phyloP scores from a whole-genome alignment of 1,140 invertebrate species.

The Aporrectodea caliginosa region DNA sequence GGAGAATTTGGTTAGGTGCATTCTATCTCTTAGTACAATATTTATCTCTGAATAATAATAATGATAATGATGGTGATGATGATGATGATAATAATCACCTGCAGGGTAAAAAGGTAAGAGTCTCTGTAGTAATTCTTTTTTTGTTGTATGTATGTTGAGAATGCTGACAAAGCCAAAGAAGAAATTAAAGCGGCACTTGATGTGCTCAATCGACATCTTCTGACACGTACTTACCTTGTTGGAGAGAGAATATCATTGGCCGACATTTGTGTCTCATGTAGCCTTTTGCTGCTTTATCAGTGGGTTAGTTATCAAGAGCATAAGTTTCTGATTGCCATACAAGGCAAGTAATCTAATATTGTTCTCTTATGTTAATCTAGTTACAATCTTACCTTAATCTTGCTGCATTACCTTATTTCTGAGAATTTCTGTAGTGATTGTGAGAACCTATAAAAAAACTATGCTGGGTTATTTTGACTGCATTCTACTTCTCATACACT shows the following conservation, averaged over 20 bases:
- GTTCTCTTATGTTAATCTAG: not conserved
- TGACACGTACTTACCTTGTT: slow-evolving; percentile 84
- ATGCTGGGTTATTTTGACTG: too few relatives aligned
- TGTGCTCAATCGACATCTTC: slow-evolving; percentile 75
- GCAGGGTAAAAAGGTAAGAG: too few relatives aligned
- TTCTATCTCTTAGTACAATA: too few relatives aligned
- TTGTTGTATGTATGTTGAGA: slow-evolving; percentile 40
- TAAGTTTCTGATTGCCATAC: not conserved
- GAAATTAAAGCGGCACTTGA: slow-evolving; percentile 74
- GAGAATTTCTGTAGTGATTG: too few relatives aligned
- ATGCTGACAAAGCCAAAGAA: slow-evolving; percentile 68
- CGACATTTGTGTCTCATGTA: slow-evolving; percentile 86
- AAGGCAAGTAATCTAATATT: not conserved
- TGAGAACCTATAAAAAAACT: too few relatives aligned
- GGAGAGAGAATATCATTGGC: slow-evolving; percentile 90
- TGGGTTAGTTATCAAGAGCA: slow-evolving; percentile 61
- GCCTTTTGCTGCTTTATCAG: slow-evolving; percentile 79
- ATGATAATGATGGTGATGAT: too few relatives aligned
- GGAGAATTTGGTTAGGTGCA: too few relatives aligned
- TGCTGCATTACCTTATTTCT: slow-evolving; percentile 15
- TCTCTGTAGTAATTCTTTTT: not conserved
- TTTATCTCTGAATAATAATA: too few relatives aligned
- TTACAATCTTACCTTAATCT: not conserved
- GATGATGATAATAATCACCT: too few relatives aligned
- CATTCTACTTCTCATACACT: too few relatives aligned